phyloP scores from a whole-genome alignment of 2,888 invertebrate genomes.

The Digitonthophagus gazella region DNA sequence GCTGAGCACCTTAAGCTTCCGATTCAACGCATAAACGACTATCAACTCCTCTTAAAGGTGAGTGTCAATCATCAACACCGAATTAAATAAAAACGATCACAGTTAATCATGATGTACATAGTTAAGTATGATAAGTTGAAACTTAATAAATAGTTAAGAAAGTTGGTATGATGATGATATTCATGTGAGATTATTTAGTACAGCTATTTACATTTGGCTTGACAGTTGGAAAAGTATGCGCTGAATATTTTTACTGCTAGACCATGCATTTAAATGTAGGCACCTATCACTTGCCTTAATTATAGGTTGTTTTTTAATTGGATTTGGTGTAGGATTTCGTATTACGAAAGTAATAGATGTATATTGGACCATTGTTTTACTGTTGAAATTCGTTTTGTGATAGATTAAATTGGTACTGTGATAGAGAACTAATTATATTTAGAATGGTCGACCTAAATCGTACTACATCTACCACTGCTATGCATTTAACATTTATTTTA shows the following conservation, averaged over 20 bases:
- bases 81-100: background rate
- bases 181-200: background rate
- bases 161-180: no score
- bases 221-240: background rate
- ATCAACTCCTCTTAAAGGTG: slow-evolving; percentile 91
- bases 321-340: background rate
- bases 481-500: background rate
- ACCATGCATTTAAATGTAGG: background rate
- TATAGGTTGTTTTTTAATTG: no score
- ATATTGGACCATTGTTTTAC: background rate
- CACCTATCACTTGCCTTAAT: background rate
- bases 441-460: slow-evolving; percentile 41
- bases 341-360: background rate
- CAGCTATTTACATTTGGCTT: background rate
- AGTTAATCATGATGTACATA: no score
- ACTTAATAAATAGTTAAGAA: no score
- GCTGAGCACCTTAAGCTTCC: slow-evolving; percentile 91
- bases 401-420: background rate
- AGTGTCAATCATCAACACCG: slow-evolving; percentile 33
- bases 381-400: background rate
- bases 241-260: background rate
- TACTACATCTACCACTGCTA: slow-evolving; percentile 18
- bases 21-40: slow-evolving; percentile 94
- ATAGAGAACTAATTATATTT: slow-evolving; percentile 19
- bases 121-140: no score